Evolutionary conservation across 2,888 invertebrate genomes (phyloP).

Genomic region (Chesias legatella): DNA sequence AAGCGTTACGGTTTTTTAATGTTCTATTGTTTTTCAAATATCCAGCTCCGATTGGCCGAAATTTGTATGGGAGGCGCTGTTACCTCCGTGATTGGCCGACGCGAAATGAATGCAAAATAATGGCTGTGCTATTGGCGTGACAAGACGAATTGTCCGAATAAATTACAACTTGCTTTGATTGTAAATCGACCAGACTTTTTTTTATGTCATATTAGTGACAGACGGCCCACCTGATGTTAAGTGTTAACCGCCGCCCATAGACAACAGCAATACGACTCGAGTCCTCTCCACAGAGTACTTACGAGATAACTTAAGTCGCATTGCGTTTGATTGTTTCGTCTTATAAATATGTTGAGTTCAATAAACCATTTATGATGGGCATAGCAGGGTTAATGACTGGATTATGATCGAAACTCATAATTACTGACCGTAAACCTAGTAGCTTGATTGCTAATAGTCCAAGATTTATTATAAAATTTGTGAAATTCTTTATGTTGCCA

Average conservation of each 20-base stretch:
- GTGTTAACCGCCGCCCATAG: too few species aligned
- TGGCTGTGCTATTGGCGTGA: constrained; percentile 68
- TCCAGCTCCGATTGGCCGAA: constrained; percentile 52
- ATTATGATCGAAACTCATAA: constrained; percentile 4
- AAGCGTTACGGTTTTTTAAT: constrained; percentile 75
- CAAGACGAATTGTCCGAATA: constrained; percentile 69
- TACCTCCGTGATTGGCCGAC: constrained; percentile 53
- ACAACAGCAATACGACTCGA: too few species aligned
- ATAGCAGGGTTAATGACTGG: constrained; percentile 4
- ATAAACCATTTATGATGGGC: constrained; percentile 12
- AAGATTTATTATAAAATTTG: too few species aligned
- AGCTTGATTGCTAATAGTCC: too few species aligned
- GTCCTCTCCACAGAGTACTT: too few species aligned
- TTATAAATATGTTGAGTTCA: constrained; percentile 9
- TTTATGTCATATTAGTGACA: too few species aligned
- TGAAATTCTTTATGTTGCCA: too few species aligned
- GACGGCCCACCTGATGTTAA: too few species aligned
- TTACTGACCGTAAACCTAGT: neutral
- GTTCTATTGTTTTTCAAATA: constrained; percentile 79
- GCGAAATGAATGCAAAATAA: constrained; percentile 69
- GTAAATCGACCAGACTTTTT: constrained; percentile 22
- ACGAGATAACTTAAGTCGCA: too few species aligned
- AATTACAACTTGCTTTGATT: constrained; percentile 48
- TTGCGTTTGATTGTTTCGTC: constrained; percentile 19
- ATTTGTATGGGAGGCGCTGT: constrained; percentile 54